Evolutionary conservation across 1,140 invertebrate genomes (phyloP).

Genomic region (Geopemphigus sp.): DNA sequence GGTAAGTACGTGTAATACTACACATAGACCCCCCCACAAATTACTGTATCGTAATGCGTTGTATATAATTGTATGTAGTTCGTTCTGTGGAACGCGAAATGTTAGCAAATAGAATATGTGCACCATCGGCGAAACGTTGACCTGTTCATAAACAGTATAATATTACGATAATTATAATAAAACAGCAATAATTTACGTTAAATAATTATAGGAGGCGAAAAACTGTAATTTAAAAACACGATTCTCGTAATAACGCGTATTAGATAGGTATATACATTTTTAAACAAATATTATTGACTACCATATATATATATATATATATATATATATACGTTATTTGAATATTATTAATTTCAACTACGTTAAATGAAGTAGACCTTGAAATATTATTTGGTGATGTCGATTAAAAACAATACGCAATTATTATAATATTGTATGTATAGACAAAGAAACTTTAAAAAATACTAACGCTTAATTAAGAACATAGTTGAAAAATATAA

Average conservation of each 20-base stretch:
- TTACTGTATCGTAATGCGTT: neutral
- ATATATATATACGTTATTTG: constrained; percentile 19
- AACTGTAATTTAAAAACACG: constrained; percentile 19
- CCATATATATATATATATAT: too few relatives aligned
- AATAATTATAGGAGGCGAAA: constrained; percentile 21
- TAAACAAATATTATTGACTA: constrained; percentile 41
- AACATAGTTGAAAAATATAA: too few relatives aligned
- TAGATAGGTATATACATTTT: constrained; percentile 19
- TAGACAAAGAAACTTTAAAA: neutral
- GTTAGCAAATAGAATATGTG: constrained; percentile 11
- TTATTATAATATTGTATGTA: neutral
- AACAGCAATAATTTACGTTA: constrained; percentile 19
- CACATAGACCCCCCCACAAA: too few relatives aligned
- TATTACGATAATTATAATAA: constrained; percentile 35
- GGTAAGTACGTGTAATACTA: neutral
- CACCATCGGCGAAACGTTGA: constrained; percentile 1
- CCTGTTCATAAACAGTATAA: constrained; percentile 27
- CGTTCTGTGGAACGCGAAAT: neutral
- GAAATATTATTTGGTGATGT: constrained; percentile 6
- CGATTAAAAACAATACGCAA: constrained; percentile 30
- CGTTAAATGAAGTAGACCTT: constrained; percentile 39
- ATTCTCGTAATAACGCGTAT: constrained; percentile 7
- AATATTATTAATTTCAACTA: constrained; percentile 42
- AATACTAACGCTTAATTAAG: neutral
- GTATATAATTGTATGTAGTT: too few relatives aligned